phyloP scores from a whole-genome alignment of 2,113 vertebrate species.

The Tamias sibiricus region DNA sequence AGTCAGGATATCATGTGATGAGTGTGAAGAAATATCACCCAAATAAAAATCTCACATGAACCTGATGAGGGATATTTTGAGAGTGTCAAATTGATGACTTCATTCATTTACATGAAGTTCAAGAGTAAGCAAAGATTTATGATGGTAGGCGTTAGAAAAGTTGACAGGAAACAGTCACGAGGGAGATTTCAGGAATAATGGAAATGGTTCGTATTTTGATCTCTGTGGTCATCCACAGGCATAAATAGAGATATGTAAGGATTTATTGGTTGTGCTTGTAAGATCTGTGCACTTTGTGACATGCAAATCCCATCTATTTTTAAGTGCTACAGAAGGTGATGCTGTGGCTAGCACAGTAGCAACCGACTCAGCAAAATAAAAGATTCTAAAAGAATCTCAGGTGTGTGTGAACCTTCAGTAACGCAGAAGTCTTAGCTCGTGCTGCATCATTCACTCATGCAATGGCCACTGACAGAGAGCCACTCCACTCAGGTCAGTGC shows the following conservation, averaged over 20 bases:
- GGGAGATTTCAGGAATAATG: neutral
- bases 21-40: neutral
- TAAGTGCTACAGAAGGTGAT: neutral
- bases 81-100: neutral
- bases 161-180: neutral
- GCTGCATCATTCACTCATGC: neutral
- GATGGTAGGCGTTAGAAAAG: neutral
- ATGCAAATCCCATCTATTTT: neutral
- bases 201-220: neutral
- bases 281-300: neutral
- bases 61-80: neutral
- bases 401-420: neutral
- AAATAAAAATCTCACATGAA: neutral
- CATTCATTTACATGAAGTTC: neutral
- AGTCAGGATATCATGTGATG: neutral
- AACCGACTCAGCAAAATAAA: neutral
- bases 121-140: neutral
- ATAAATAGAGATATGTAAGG: neutral
- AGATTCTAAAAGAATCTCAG: neutral
- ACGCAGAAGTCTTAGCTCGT: neutral
- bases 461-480: neutral
- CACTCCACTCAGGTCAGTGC: rapidly evolving
- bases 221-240: neutral
- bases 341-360: neutral
- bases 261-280: neutral